Evolutionary conservation across 1,140 invertebrate species (phyloP).

Genomic region (Drosophila azteca): DNA sequence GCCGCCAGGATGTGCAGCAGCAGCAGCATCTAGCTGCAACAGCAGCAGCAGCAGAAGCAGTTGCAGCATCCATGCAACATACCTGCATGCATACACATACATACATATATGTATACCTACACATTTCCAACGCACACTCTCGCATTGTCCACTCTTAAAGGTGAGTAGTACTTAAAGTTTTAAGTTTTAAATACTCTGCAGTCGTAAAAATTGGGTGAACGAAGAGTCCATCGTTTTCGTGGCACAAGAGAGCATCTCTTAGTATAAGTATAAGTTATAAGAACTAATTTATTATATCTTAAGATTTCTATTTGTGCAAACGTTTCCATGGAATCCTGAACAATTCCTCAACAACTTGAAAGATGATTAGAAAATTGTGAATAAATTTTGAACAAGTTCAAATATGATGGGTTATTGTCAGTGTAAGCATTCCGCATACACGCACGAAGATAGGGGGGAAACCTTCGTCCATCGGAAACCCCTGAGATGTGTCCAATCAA

Average conservation of each 20-base stretch:
- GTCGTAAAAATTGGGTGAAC: slow-evolving; percentile 60
- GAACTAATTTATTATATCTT: too few relatives aligned
- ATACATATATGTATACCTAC: slow-evolving; percentile 31
- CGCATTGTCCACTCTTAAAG: slow-evolving; percentile 57
- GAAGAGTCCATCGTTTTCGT: slow-evolving; percentile 22
- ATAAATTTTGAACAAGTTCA: too few relatives aligned
- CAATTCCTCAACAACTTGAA: too few relatives aligned
- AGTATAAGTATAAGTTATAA: too few relatives aligned
- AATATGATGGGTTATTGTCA: too few relatives aligned
- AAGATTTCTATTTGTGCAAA: too few relatives aligned
- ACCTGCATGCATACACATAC: slow-evolving; percentile 7
- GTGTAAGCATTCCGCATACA: slow-evolving; percentile 14
- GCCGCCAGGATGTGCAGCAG: slow-evolving; percentile 69
- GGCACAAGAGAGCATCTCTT: too few relatives aligned
- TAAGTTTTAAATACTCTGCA: slow-evolving; percentile 61
- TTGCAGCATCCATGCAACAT: slow-evolving; percentile 23
- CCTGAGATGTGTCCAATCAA: slow-evolving; percentile 57
- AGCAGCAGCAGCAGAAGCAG: slow-evolving; percentile 16
- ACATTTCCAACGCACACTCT: slow-evolving; percentile 14
- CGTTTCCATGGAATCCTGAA: too few relatives aligned
- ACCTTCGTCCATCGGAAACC: slow-evolving; percentile 35
- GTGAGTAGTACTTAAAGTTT: slow-evolving; percentile 68
- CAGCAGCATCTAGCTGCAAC: slow-evolving; percentile 51
- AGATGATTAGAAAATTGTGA: too few relatives aligned
- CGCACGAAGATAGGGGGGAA: slow-evolving; percentile 9